A percentile compares a stretch with the other conserved stretches of the same genome.
Evolutionary conservation across 2,888 invertebrate genomes (phyloP).

Genomic region (Bhutanitis thaidina): DNA sequence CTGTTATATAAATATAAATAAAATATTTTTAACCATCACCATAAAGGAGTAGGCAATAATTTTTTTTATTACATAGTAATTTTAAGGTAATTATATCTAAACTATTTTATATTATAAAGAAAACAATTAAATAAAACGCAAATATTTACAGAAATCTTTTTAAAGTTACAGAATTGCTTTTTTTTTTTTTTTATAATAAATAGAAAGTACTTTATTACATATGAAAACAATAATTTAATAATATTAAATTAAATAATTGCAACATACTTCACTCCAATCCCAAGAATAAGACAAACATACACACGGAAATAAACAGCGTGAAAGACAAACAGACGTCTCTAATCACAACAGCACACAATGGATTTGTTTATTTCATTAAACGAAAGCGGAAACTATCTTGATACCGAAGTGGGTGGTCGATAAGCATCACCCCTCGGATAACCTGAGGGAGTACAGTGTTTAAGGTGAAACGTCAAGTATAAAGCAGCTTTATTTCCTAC

Average conservation of each 20-base stretch:
- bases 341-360: constrained; percentile 73
- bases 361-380: constrained; percentile 69
- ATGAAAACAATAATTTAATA: no score
- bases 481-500: background rate
- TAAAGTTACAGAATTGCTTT: no score
- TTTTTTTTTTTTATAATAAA: no score
- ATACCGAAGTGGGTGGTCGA: constrained; percentile 66
- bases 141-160: no score
- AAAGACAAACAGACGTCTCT: constrained; percentile 61
- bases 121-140: no score
- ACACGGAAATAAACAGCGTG: constrained; percentile 59
- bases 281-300: constrained; percentile 5
- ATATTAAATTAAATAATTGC: background rate
- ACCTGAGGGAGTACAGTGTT: background rate
- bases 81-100: no score
- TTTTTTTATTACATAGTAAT: no score
- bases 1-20: no score
- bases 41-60: no score
- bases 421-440: constrained; percentile 13
- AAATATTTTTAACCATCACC: no score
- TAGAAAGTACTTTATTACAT: no score
- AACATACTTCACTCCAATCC: background rate
- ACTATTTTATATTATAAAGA: no score
- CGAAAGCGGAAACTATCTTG: constrained; percentile 57
- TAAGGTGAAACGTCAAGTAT: background rate